Conservation (phyloP, 2,797 vertebrate genomes). For the Crocidura indochinensis region DNA sequence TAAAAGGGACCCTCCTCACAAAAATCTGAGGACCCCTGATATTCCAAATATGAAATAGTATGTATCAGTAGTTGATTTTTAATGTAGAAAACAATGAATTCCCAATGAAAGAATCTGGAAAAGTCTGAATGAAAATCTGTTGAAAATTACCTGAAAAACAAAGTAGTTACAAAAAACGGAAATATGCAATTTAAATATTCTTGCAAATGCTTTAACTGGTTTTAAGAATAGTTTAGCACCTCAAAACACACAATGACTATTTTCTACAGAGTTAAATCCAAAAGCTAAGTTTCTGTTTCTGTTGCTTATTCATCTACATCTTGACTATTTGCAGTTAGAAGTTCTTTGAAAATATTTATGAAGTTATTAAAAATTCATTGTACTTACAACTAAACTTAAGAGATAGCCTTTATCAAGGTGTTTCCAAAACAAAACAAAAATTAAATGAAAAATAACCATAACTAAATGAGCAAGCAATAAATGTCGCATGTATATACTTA, state of each 20-base stretch:
- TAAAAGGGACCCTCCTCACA: slow-evolving; percentile 52
- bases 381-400: slow-evolving; percentile 31
- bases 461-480: slow-evolving; percentile 61
- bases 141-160: slow-evolving; percentile 84
- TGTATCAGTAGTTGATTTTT: slow-evolving; percentile 6
- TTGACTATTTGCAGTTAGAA: slow-evolving; percentile 30
- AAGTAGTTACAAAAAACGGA: slow-evolving; percentile 80
- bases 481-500: slow-evolving; percentile 32
- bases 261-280: slow-evolving; percentile 35
- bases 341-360: slow-evolving; percentile 54
- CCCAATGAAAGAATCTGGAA: slow-evolving; percentile 73
- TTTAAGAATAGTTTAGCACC: slow-evolving; percentile 51
- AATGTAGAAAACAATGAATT: slow-evolving; percentile 69
- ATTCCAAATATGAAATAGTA: slow-evolving; percentile 42
- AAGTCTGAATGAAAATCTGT: slow-evolving; percentile 69
- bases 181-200: slow-evolving; percentile 75
- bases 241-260: slow-evolving; percentile 60
- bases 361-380: slow-evolving; percentile 71
- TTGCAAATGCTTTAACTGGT: slow-evolving; percentile 69
- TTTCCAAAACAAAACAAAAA: slow-evolving; percentile 57
- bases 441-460: no score
- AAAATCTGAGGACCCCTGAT: slow-evolving; percentile 18
- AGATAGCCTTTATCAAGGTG: slow-evolving; percentile 43
- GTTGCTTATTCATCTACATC: slow-evolving; percentile 52
- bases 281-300: slow-evolving; percentile 45